These are phyloP conservation scores for Drosophila tani DNA, from an alignment of 1,140 invertebrate genomes.

Conservation along the genomic window DNA sequence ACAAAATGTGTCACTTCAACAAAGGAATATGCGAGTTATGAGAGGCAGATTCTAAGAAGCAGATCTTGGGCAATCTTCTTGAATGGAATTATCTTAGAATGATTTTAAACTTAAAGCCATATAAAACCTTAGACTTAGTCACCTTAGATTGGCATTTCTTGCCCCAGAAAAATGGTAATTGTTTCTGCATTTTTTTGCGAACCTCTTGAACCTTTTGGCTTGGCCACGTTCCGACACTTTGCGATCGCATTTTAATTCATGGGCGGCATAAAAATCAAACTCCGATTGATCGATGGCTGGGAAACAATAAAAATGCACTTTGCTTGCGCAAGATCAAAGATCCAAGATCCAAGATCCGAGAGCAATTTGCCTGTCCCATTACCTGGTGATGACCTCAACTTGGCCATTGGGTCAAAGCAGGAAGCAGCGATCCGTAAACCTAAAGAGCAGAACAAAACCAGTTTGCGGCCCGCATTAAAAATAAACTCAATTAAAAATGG, in stretches of 20 bases:
- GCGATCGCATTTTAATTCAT: slow-evolving; percentile 54
- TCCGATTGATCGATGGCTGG: slow-evolving; percentile 27
- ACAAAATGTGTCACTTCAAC: slow-evolving; percentile 14
- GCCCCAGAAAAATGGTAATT: slow-evolving; percentile 24
- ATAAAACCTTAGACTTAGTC: too few relatives aligned
- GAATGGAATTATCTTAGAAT: too few relatives aligned
- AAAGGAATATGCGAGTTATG: background rate
- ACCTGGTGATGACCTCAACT: slow-evolving; percentile 28
- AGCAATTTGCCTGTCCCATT: slow-evolving; percentile 29
- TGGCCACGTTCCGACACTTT: slow-evolving; percentile 28
- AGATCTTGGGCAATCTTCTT: background rate
- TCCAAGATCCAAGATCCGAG: background rate
- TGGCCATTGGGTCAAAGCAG: slow-evolving; percentile 56
- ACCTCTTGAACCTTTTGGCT: slow-evolving; percentile 50
- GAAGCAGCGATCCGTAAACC: slow-evolving; percentile 3
- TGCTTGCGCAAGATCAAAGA: slow-evolving; percentile 17
- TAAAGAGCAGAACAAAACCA: slow-evolving; percentile 2
- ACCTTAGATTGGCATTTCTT: slow-evolving; percentile 4
- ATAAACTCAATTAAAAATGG: slow-evolving; percentile 43
- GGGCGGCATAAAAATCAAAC: slow-evolving; percentile 66
- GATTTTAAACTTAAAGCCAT: too few relatives aligned
- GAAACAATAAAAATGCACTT: slow-evolving; percentile 36
- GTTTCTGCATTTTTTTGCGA: background rate
- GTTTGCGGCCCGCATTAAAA: slow-evolving; percentile 11
- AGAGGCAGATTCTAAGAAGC: background rate